Base-by-base conservation (phyloP, 2,888 invertebrate genomes). In the Dione juno region DNA sequence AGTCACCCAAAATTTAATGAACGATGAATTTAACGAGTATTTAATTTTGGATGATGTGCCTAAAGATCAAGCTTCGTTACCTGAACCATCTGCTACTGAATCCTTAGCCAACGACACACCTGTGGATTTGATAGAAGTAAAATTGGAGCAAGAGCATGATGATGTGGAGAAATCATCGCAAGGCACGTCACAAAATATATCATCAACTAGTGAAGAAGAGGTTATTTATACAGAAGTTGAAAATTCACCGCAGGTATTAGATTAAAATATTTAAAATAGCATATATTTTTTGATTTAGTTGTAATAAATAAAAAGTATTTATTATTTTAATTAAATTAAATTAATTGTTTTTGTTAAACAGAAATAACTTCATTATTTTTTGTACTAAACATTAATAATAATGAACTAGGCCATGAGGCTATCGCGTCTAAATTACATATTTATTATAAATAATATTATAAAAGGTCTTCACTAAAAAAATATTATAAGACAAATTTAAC, bases 221-320 rank as follows among this genome's bases (percentile, higher is more conserved):
- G 88, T 80, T 68, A 89, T 91, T 69, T 92, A 92, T 77, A 86
- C 88, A 1, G 92, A 91, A 81, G 88, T 90, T 14, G 90, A 88
- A 52, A 87, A 90, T 58, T 72, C 76, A 71, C 79, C 85, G 48
- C 88, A 90, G 91, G 91, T 91, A 90, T 85, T 41, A 40, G 53
- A 65, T 68, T 52, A 0, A 45, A 45, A 70, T 70, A 71, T 67
- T 37, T 59, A 61, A 59, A 35, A 41, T 19, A 1, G 19, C 16
- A 9, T 40, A 40, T 40, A 40, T 7, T 40, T 40, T 11, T 28
- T 28, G 5, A 40, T 40, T 11, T 40, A 11, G 7, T 40, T 40
- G 9, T 40, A 7, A 40, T 40, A 40, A 40, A 40, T 40, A 40
- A 40, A 40, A 10, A 11, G n/a, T 5, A 28, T 3, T 28, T 28